Evolutionary conservation across 92 coral and sea anemone genomes (phyloP).

Genomic region (Palythoa caribaeorum): DNA sequence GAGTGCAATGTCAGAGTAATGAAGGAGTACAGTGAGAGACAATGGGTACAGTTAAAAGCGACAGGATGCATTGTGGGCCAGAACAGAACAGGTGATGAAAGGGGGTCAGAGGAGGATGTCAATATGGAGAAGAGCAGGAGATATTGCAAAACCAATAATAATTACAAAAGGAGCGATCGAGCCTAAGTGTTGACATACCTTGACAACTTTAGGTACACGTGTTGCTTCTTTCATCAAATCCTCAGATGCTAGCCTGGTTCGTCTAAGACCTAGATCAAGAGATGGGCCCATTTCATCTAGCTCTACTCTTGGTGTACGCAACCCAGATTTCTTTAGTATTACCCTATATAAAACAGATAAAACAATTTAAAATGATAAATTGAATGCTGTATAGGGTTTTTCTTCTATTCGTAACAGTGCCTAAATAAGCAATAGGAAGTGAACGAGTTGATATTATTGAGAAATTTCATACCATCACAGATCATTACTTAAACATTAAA

Average conservation of each 20-base stretch:
- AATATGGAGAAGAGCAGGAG: no score
- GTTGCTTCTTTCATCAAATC: slow-evolving; percentile 92
- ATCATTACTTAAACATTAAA: no score
- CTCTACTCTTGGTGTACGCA: slow-evolving; percentile 92
- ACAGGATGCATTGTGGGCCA: no score
- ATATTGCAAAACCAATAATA: background rate
- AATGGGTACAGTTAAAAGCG: no score
- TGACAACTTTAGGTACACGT: slow-evolving; percentile 83
- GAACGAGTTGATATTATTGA: no score
- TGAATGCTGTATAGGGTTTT: no score
- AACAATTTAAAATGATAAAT: background rate
- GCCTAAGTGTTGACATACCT: slow-evolving; percentile 51
- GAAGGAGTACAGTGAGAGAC: background rate
- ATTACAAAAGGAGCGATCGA: background rate
- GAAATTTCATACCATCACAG: no score
- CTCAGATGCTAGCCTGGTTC: slow-evolving; percentile 94
- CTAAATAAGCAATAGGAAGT: no score
- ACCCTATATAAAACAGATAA: slow-evolving; percentile 62
- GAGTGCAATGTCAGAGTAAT: background rate
- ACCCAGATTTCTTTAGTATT: slow-evolving; percentile 91
- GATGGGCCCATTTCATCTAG: slow-evolving; percentile 97
- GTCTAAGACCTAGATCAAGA: slow-evolving; percentile 80
- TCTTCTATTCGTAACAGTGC: no score
- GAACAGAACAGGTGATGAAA: no score
- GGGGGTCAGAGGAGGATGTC: no score